Conservation (phyloP, 2,888 invertebrate species). For the Odontocerum albicorne region DNA sequence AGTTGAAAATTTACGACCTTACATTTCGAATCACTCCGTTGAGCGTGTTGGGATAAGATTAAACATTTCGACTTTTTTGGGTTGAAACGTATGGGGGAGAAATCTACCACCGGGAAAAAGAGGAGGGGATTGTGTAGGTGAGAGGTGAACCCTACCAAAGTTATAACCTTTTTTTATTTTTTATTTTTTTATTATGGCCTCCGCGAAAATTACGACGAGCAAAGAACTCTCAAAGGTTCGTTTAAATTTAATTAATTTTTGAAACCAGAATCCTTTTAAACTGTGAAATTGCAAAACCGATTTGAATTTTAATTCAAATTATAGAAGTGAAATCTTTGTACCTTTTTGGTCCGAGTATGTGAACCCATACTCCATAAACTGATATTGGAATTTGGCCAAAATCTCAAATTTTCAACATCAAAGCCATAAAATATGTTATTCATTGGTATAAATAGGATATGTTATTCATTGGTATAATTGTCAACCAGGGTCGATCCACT, state of each 20-base stretch:
- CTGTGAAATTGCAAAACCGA: conserved; percentile 16
- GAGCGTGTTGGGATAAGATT: conserved; percentile 19
- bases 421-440: no score
- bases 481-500: no score
- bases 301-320: conserved; percentile 27
- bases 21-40: conserved; percentile 1
- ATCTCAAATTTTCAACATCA: no score
- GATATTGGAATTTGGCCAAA: no score
- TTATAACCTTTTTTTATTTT: conserved; percentile 22
- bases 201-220: conserved; percentile 12
- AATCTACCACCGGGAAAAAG: conserved; percentile 6
- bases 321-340: conserved; percentile 7
- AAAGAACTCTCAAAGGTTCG: conserved; percentile 10
- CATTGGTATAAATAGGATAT: no score
- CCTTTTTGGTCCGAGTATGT: conserved; percentile 2
- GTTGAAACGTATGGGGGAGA: conserved; percentile 11
- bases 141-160: conserved; percentile 3
- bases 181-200: no score
- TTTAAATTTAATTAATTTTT: conserved; percentile 23
- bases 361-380: neutral
- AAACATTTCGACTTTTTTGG: conserved; percentile 15
- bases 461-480: no score
- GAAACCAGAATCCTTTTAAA: conserved; percentile 20
- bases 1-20: no score
- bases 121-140: neutral